phyloP scores from a whole-genome alignment of 2,888 invertebrate genomes.

The Celastrina argiolus region DNA sequence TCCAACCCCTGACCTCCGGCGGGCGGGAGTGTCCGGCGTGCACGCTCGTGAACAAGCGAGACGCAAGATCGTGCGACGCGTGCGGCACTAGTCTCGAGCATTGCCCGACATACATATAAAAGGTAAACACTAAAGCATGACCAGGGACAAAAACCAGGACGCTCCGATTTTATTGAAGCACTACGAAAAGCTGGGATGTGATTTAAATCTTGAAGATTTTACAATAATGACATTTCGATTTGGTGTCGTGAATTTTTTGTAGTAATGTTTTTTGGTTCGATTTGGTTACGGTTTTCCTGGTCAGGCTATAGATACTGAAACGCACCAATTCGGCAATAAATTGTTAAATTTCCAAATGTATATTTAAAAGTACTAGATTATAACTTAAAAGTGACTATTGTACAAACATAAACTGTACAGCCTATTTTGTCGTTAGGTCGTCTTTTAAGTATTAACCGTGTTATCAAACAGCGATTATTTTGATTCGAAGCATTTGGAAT shows the following conservation, averaged over 20 bases:
- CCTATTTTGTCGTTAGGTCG: neutral
- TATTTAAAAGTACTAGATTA: neutral
- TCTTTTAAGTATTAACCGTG: neutral
- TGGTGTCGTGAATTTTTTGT: too few species aligned
- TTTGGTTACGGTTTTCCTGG: neutral
- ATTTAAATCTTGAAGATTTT: too few species aligned
- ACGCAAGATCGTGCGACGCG: constrained; percentile 81
- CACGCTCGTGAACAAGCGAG: constrained; percentile 85
- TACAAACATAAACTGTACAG: neutral
- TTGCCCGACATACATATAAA: constrained; percentile 86
- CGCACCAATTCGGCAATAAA: constrained; percentile 9
- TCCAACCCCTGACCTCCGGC: constrained; percentile 82
- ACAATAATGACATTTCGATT: too few species aligned
- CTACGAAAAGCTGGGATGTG: too few species aligned
- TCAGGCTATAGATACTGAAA: neutral
- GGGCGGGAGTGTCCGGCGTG: constrained; percentile 86
- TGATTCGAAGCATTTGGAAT: neutral
- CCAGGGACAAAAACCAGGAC: neutral
- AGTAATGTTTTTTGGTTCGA: too few species aligned
- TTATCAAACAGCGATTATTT: too few species aligned
- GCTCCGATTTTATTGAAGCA: neutral
- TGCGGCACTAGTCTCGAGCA: constrained; percentile 83
- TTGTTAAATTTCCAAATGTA: constrained; percentile 8
- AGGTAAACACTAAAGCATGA: neutral
- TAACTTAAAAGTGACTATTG: neutral